Conservation (phyloP, 2,797 vertebrate genomes). For the Lacerta agilis region DNA sequence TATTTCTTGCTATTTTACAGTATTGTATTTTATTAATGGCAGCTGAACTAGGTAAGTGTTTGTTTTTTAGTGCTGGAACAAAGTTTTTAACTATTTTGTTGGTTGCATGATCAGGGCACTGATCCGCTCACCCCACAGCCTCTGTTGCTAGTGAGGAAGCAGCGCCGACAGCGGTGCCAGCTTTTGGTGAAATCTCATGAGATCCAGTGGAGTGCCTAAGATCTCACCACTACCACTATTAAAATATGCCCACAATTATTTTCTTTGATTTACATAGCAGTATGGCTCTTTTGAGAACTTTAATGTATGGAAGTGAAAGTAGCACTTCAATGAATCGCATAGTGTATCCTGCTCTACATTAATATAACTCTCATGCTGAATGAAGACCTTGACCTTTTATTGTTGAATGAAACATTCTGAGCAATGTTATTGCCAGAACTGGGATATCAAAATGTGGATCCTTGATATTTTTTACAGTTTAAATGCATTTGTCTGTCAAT, state of each 20-base stretch:
- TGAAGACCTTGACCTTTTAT: neutral
- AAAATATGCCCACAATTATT: neutral
- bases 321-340: neutral
- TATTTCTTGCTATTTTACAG: neutral
- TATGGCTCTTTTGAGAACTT: neutral
- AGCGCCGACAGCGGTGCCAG: no score
- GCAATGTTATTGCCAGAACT: neutral
- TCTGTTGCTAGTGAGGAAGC: no score
- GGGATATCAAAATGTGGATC: neutral
- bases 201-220: no score
- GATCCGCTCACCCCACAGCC: no score
- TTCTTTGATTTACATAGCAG: neutral
- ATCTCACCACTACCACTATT: neutral
- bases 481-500: neutral
- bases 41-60: neutral
- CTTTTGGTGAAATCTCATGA: no score
- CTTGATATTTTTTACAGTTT: neutral
- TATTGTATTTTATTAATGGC: conserved; percentile 12
- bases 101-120: no score
- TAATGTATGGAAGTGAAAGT: neutral
- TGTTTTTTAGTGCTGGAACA: neutral
- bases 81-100: no score
- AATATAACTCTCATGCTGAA: neutral
- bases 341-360: neutral
- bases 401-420: neutral